phyloP scores from a whole-genome alignment of 2,797 vertebrate species.

The Masticophis lateralis region DNA sequence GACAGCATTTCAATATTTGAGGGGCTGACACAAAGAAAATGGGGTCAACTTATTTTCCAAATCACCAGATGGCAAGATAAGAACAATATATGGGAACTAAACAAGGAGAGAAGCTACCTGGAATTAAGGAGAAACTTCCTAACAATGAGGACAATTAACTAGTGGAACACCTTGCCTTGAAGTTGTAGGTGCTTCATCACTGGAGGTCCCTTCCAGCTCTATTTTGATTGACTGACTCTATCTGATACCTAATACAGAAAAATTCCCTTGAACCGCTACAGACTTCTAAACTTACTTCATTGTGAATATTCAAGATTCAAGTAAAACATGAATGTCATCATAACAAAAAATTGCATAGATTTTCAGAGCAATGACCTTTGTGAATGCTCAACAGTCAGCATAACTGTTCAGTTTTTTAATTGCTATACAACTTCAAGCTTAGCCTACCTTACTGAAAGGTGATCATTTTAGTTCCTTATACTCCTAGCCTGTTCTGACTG shows the following conservation, averaged over 20 bases:
- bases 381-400: neutral
- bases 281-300: neutral
- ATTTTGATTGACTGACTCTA: too few species aligned
- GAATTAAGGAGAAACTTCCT: too few species aligned
- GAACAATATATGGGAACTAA: too few species aligned
- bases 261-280: neutral
- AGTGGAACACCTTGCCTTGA: too few species aligned
- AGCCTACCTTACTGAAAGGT: neutral
- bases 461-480: neutral
- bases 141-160: too few species aligned
- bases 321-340: constrained; percentile 11
- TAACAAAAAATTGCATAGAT: neutral
- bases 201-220: too few species aligned
- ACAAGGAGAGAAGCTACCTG: too few species aligned
- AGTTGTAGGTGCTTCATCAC: too few species aligned
- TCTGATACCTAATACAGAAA: neutral
- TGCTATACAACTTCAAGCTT: neutral
- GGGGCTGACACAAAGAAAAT: too few species aligned
- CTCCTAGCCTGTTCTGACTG: neutral
- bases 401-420: neutral
- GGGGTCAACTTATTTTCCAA: too few species aligned
- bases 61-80: too few species aligned
- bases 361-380: neutral
- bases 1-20: too few species aligned
- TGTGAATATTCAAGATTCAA: neutral